Base-by-base conservation (phyloP, 2,888 invertebrate species). In the Euproctis similis region DNA sequence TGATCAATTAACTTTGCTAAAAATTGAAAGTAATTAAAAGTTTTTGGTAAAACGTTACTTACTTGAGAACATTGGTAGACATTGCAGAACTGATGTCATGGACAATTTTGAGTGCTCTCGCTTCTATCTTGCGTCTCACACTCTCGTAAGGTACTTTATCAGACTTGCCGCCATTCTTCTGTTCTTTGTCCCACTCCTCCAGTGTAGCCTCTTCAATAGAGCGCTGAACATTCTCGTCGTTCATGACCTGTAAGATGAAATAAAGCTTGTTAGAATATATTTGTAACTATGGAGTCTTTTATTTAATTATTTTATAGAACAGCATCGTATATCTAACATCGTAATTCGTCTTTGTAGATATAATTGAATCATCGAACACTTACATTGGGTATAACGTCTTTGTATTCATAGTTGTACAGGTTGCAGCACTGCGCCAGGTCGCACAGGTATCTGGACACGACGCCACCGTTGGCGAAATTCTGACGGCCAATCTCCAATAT, bases 41-140 rank as follows among this genome's bases (percentile, higher is more conserved):
- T n/a, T 1, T 12, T 3, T n/a, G n/a, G n/a, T n/a, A n/a, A n/a
- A n/a, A 18, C 3, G 5, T 8, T 12, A 58, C 69, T 59, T 14
- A 82, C 81, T 65, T 72, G 26, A 84, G 63, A 8, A 84, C 80
- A 39, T 88, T 86, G 56, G 92, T 92, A 13, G 93, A 94, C 51
- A 96, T 86, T 1, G 90, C 91, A 1, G 95, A 94, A 53, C 93
- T 90, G 91, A 97, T 94, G 29, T 90, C 89, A 30, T 80, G 76
- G 3, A 96, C 74, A 29, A 95, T 88, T 31, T 81, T 84, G 37
- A 81, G 80, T 0, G 94, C 93, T 12, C 92, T 87, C 9, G 87
- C 86, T 42, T 90, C 88, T 23, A 93, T 16, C 89, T 11, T 85
- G 84, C 31, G 72, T 75, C 30, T 90, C 56, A 91, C 77, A 13